phyloP scores from a whole-genome alignment of 2,113 vertebrate genomes.

The Lynx canadensis region DNA sequence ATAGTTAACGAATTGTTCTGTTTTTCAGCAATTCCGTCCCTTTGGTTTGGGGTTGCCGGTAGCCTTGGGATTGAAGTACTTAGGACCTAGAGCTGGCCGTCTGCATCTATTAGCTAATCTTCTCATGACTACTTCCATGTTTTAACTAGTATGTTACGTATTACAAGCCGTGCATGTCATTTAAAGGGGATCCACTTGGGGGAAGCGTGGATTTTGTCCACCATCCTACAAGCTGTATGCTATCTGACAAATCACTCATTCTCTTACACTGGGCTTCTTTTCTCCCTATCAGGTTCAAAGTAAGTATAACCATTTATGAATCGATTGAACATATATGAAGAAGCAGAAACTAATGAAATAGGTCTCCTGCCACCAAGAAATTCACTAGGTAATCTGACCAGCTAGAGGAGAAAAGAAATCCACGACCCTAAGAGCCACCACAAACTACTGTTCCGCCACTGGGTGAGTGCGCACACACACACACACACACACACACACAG shows the following conservation, averaged over 20 bases:
- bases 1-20: neutral
- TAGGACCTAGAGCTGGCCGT: rapidly evolving
- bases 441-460: neutral
- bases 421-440: too few relatives aligned
- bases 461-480: neutral
- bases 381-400: neutral
- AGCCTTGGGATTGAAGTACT: neutral
- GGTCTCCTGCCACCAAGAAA: neutral
- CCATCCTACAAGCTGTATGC: neutral
- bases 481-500: neutral
- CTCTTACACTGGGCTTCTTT: neutral
- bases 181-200: neutral
- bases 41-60: too few relatives aligned
- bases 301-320: neutral
- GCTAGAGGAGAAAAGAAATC: neutral
- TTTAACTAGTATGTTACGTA: neutral
- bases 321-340: neutral
- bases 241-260: neutral
- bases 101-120: neutral
- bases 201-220: neutral
- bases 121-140: rapidly evolving
- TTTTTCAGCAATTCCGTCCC: neutral
- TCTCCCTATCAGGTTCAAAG: neutral
- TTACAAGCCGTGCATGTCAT: neutral
- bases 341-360: neutral